Evolutionary conservation across 2,797 vertebrate species (phyloP).

Genomic region (Labeo calbasu): DNA sequence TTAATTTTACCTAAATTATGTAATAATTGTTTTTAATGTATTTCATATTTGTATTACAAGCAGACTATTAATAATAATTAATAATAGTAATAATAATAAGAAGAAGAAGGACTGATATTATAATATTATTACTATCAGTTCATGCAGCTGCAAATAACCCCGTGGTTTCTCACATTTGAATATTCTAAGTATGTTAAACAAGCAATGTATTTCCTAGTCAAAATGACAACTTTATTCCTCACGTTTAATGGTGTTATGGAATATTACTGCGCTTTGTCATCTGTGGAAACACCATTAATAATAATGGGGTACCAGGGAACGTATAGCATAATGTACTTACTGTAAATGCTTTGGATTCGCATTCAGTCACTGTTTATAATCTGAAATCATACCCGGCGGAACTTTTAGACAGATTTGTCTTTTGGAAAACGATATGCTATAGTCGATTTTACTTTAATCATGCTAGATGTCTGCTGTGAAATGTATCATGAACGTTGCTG

Average conservation of each 20-base stretch:
- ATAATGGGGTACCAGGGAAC: not conserved
- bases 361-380: not conserved
- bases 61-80: not conserved
- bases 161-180: not conserved
- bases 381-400: not conserved
- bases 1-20: slow-evolving; percentile 2
- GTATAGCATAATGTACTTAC: not conserved
- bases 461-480: not conserved
- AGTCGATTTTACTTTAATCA: not conserved
- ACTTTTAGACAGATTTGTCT: not conserved
- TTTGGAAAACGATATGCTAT: not conserved
- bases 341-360: not conserved
- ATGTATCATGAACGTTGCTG: not conserved
- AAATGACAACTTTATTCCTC: not conserved
- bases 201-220: not conserved
- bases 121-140: not conserved
- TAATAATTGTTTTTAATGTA: not conserved
- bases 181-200: not conserved
- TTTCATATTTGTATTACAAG: slow-evolving; percentile 9
- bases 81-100: not conserved
- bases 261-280: not conserved
- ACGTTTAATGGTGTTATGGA: not conserved
- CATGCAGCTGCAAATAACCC: not conserved
- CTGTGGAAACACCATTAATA: not conserved
- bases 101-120: not conserved